Base-by-base conservation (phyloP, 2,797 vertebrate species). In the Petrocephalus schoutedeni region DNA sequence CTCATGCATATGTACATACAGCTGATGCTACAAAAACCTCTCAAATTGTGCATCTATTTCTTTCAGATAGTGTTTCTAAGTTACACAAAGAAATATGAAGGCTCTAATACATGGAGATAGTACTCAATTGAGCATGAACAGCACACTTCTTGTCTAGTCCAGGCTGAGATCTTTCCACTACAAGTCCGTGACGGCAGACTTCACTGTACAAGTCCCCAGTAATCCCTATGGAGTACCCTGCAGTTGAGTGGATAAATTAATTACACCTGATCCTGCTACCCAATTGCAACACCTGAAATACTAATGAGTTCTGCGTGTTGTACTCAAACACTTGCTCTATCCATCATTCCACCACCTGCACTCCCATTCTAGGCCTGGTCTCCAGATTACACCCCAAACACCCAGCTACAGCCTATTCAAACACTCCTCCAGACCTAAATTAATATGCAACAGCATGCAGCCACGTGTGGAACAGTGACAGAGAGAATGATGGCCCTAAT, bases 241-340 rank as follows among this genome's bases (percentile, higher is more conserved):
- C 86, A 56, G 87, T 88, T 90, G 88, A 92, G 89, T 86, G 86
- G 89, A 90, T 90, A 90, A 92, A 94, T 93, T 91, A 91, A 93
- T 93, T 92, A 91, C 89, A 90, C 88, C 89, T 87, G 89, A 87
- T 92, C 83, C 85, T 85, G 87, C 87, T 89, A 88, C 91, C 89
- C 90, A 91, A 89, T 92, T 88, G 83, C 86, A 94, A 90, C 77
- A 91, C 86, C 86, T 90, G 86, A 90, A 90, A 92, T 91, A 89
- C 91, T 92, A 93, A 94, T 93, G 89, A 93, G 91, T 71, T 87
- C 59, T 88, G 85, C 71, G 87, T 91, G 86, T 89, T 92, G 91
- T 90, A 89, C 89, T 89, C 90, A 88, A 90, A 92, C 67, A 71
- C 90, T 90, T 84, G 90, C 90, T 89, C 88, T 89, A 92, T 94